Conservation (phyloP, 2,888 invertebrate genomes). For the Ametastegia equiseti region DNA sequence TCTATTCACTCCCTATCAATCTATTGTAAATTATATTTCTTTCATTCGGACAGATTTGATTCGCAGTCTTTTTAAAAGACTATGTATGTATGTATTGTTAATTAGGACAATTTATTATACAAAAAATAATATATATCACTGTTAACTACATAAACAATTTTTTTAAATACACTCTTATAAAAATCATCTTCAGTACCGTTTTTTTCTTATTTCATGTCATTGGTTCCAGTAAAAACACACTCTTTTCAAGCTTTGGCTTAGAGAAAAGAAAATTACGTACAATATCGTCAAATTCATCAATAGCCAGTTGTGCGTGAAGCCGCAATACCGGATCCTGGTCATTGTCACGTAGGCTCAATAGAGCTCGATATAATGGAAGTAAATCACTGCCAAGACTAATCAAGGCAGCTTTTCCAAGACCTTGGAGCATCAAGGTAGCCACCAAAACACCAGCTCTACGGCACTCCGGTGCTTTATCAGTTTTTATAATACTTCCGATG, state of each 20-base stretch:
- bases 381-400: conserved; percentile 83
- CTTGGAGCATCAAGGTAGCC: conserved; percentile 85
- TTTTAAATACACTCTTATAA: not conserved
- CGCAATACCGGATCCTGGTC: conserved; percentile 84
- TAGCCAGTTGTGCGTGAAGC: conserved; percentile 86
- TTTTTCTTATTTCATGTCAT: not conserved
- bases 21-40: conserved; percentile 2
- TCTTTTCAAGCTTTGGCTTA: conserved; percentile 79
- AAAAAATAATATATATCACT: not conserved
- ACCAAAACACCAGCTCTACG: conserved; percentile 89
- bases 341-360: conserved; percentile 82
- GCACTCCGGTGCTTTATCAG: conserved; percentile 85
- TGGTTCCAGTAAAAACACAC: conserved; percentile 75
- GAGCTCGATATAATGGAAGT: conserved; percentile 83
- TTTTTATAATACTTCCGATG: conserved; percentile 82
- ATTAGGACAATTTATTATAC: not conserved
- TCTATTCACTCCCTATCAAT: not conserved
- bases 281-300: conserved; percentile 86
- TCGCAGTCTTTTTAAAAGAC: not conserved
- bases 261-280: conserved; percentile 82
- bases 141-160: conserved; percentile 15
- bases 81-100: too few relatives aligned
- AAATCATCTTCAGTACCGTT: not conserved
- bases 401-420: conserved; percentile 84
- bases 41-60: not conserved